Evolutionary conservation across 1,140 invertebrate genomes (phyloP).

Genomic region (Popillia japonica): DNA sequence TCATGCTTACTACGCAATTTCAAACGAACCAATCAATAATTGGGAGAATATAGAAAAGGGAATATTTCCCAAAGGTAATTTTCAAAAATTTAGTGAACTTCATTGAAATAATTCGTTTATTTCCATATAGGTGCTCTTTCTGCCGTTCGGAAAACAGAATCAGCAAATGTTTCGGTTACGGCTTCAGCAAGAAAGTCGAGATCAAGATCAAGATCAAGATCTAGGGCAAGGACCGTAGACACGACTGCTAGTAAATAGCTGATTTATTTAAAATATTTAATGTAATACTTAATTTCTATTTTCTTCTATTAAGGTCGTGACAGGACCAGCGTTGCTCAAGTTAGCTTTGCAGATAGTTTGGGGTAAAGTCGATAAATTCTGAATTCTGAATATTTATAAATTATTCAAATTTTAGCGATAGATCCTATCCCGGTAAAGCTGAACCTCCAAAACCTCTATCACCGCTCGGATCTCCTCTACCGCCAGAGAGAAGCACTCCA

Average conservation of each 20-base stretch:
- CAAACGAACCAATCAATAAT: conserved; percentile 56
- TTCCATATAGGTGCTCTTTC: conserved; percentile 32
- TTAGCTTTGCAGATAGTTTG: conserved; percentile 9
- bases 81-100: not conserved
- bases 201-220: conserved; percentile 26
- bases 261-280: not conserved
- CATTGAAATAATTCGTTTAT: conserved; percentile 22
- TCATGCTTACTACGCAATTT: conserved; percentile 60
- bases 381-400: not conserved
- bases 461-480: conserved; percentile 40
- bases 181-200: not conserved
- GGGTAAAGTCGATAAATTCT: conserved; percentile 36
- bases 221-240: not conserved
- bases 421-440: conserved; percentile 39
- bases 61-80: conserved; percentile 53
- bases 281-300: not conserved
- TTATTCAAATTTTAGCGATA: conserved; percentile 9
- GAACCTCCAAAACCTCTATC: conserved; percentile 44
- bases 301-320: not conserved
- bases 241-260: not conserved
- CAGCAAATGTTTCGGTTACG: not conserved
- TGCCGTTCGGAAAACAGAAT: conserved; percentile 27
- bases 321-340: not conserved
- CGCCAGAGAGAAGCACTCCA: conserved; percentile 47
- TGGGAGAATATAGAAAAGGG: conserved; percentile 56